phyloP scores from a whole-genome alignment of 2,113 vertebrate genomes.

The Solenodon paradoxus region DNA sequence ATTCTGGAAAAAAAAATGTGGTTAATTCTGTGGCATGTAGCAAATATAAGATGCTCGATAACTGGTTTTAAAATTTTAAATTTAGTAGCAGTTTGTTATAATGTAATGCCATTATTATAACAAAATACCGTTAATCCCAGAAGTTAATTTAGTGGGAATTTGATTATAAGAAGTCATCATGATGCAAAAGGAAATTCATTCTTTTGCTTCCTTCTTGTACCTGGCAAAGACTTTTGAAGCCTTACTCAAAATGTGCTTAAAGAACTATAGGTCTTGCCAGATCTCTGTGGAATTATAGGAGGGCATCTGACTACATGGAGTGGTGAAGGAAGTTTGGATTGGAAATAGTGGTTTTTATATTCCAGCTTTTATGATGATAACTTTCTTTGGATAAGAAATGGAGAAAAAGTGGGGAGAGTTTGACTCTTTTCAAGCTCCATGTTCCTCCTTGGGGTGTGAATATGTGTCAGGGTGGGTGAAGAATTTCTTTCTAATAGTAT shows the following conservation, averaged over 20 bases:
- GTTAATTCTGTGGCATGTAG: background rate
- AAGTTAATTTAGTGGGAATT: background rate
- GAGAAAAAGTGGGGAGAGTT: background rate
- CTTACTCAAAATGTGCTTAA: constrained; percentile 19
- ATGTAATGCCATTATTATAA: background rate
- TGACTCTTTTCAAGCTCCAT: background rate
- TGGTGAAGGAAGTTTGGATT: background rate
- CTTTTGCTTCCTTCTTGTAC: constrained; percentile 1
- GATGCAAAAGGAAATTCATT: background rate
- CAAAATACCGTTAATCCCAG: background rate
- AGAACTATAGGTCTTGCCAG: background rate
- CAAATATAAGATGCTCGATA: background rate
- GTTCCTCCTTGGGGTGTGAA: background rate
- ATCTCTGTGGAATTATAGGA: background rate
- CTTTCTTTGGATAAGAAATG: background rate
- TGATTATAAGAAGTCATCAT: background rate
- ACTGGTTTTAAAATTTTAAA: background rate
- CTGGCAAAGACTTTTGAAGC: background rate
- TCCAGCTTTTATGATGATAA: background rate
- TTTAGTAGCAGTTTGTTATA: background rate
- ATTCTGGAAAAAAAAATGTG: background rate
- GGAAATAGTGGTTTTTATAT: background rate
- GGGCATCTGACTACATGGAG: background rate
- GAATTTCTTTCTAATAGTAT: background rate
- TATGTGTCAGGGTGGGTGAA: background rate